These are phyloP conservation scores for Nemoura dubitans DNA, from an alignment of 2,888 invertebrate species.

Conservation along the genomic window DNA sequence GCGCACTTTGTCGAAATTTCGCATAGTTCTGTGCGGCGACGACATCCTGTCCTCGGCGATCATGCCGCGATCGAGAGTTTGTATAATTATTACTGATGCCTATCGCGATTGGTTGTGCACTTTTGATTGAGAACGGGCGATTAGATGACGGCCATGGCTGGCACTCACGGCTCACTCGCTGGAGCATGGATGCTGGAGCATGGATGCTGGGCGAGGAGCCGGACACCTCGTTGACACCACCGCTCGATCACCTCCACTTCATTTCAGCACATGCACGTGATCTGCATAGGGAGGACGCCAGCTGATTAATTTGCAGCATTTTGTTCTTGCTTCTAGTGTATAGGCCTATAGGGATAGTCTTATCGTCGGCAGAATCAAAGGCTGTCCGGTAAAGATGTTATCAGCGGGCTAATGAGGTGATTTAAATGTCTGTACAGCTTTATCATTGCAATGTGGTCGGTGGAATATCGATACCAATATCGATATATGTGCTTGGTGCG, in stretches of 20 bases:
- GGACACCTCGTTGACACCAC: not conserved
- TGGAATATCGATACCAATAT: not conserved
- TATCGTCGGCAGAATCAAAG: not conserved
- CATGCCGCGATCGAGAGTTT: not conserved
- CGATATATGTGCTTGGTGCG: not conserved
- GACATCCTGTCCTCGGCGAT: not conserved
- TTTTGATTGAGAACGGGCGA: not conserved
- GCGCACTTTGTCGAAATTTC: not conserved
- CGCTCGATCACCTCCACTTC: not conserved
- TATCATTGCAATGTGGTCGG: not conserved
- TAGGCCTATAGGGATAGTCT: not conserved
- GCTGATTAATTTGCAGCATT: conserved; percentile 3
- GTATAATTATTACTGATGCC: not conserved
- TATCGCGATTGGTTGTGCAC: not conserved
- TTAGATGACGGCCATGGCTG: not conserved
- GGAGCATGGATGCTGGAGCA: not conserved
- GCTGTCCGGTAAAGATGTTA: not conserved
- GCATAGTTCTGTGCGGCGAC: not conserved
- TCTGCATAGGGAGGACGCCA: not conserved
- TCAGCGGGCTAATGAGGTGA: not conserved
- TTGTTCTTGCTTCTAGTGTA: not conserved
- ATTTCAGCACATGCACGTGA: not conserved
- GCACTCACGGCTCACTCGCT: not conserved
- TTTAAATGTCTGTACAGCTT: not conserved
- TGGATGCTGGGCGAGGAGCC: not conserved